Evolutionary conservation across 92 coral and sea anemone genomes (phyloP).

Genomic region (Phenganax subtilis): DNA sequence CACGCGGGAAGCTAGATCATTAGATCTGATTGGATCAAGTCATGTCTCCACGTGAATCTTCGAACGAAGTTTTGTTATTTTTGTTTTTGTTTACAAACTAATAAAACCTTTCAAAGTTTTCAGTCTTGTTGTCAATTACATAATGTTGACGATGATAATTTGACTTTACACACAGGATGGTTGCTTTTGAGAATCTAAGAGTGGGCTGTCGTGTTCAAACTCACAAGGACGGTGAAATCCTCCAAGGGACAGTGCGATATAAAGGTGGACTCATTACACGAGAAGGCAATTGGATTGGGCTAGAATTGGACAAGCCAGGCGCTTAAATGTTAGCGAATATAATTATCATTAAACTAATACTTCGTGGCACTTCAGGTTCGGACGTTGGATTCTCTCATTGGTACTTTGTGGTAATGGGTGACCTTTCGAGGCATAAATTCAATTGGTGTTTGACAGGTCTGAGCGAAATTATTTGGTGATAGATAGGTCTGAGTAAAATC

Average conservation of each 20-base stretch:
- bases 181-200: constrained; percentile 74
- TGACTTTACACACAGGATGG: constrained; percentile 51
- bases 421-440: too few species aligned
- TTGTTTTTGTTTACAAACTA: not conserved
- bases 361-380: too few species aligned
- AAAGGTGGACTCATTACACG: constrained; percentile 76
- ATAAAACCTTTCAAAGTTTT: not conserved
- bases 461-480: too few species aligned
- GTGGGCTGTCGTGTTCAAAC: constrained; percentile 83
- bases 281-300: constrained; percentile 92
- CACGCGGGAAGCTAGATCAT: not conserved
- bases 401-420: too few species aligned
- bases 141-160: not conserved
- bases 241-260: constrained; percentile 74
- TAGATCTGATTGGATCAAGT: too few species aligned
- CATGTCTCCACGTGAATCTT: not conserved
- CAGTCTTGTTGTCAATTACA: constrained; percentile 16
- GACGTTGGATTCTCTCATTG: too few species aligned
- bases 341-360: too few species aligned
- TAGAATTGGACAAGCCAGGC: constrained; percentile 91
- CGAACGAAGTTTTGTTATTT: not conserved
- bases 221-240: constrained; percentile 73
- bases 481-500: too few species aligned
- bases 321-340: not conserved
- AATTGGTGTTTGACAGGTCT: too few species aligned